Percentiles rank a stretch among this genome's conserved stretches.
These are phyloP conservation scores for Tolypeutes matacus DNA, from an alignment of 2,797 vertebrate species.

Conservation along the genomic window DNA sequence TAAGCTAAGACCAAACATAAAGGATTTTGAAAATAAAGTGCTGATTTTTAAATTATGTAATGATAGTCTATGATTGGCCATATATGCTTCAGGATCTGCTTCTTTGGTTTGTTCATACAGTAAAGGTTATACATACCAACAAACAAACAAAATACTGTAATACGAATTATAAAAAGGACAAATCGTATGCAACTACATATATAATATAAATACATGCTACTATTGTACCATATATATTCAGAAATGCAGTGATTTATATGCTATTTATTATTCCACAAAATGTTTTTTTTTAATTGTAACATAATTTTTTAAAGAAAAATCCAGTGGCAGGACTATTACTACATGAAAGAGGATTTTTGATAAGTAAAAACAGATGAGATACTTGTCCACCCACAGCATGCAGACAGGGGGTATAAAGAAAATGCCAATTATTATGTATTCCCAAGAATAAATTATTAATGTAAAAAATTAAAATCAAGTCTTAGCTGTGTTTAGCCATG, in stretches of 20 bases:
- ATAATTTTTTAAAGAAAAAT: neutral
- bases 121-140: neutral
- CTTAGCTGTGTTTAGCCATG: neutral
- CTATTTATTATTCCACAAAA: neutral
- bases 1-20: neutral
- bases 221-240: neutral
- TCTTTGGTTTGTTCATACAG: neutral
- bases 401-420: too few relatives aligned
- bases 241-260: neutral
- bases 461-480: neutral
- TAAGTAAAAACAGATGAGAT: neutral
- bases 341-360: neutral
- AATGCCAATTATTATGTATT: neutral
- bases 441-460: neutral
- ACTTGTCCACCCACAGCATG: neutral
- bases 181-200: neutral
- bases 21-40: neutral
- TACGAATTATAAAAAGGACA: neutral
- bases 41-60: neutral
- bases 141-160: neutral
- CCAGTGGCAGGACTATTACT: neutral
- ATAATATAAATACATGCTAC: too few relatives aligned
- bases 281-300: neutral
- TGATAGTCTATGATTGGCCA: neutral
- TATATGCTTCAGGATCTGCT: neutral